Base-by-base conservation (phyloP, 92 coral and sea anemone species). In the Virgularia gustaviana region DNA sequence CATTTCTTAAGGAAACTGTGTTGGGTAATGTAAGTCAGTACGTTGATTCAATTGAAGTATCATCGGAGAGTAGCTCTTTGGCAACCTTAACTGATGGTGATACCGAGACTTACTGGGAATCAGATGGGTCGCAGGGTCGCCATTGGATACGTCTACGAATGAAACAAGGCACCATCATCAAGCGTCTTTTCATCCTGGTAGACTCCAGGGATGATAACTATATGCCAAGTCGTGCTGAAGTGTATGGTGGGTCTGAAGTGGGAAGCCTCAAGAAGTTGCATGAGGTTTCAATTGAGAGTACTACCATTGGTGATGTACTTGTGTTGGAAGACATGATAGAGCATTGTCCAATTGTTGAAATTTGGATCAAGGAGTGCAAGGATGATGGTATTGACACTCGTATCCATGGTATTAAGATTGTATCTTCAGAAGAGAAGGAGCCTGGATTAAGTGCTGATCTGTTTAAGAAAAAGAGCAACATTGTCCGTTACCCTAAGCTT, bases 351-450 rank as follows among this genome's bases (percentile, higher is more conserved):
- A 31, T 87, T 6, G 89, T 94, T 76, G 94, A 89, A 57, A 89
- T 94, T n/a, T 82, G 84, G 76, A 87, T 94, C 44, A 89, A 87
- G 51, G 99, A 94, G 41, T 94, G 99, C 65, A 94, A 94, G 87
- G 99, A 94, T 87, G 99, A 94, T 45, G 99, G 99, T 7, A 94
- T 94, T 78, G 99, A 94, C 51, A 94, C 99, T 5, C 88, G 99
- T 32, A 80, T 94, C 42, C 99, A 87, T 59, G 85, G 88, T 31
- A 78, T 94, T 36, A 94, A 89, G 76, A 81, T 94, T 54, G 82
- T 87, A 32, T 89, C 99, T 32, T 84, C 89, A 25, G 88, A 91
- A 59, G 99, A 94, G 60, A 89, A 87, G 51, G 99, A 94, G 33
- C 96, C 96, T 34, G 99, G 99, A 0, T 83, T 94, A 23, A 90